phyloP scores from a whole-genome alignment of 2,797 vertebrate species.

The Alauda arvensis region DNA sequence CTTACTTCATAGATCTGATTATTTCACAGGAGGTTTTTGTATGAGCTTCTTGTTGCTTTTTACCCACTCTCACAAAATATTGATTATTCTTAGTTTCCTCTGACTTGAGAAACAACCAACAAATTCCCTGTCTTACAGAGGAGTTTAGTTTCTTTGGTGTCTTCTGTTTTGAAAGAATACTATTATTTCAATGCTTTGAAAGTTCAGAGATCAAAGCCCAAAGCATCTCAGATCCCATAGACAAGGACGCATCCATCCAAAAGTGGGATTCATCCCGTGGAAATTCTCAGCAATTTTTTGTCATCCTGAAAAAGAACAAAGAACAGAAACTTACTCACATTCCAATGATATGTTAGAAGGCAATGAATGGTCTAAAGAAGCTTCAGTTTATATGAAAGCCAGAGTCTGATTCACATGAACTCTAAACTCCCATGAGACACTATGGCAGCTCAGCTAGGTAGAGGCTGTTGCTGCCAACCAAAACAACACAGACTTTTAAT shows the following conservation, averaged over 20 bases:
- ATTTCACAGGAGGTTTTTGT: not conserved
- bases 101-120: not conserved
- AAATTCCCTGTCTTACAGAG: not conserved
- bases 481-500: not conserved
- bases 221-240: not conserved
- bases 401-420: not conserved
- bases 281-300: not conserved
- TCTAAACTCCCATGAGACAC: not conserved
- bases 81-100: not conserved
- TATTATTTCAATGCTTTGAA: not conserved
- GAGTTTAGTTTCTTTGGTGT: not conserved
- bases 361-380: not conserved
- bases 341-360: not conserved
- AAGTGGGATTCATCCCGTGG: not conserved
- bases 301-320: not conserved
- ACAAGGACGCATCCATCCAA: not conserved
- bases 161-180: not conserved
- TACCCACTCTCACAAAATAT: not conserved
- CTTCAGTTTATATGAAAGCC: not conserved
- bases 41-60: not conserved
- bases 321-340: not conserved
- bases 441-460: not conserved
- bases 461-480: not conserved
- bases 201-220: not conserved
- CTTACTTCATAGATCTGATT: not conserved